phyloP scores from a whole-genome alignment of 2,888 invertebrate genomes.

The Gymnoscelis rufifasciata region DNA sequence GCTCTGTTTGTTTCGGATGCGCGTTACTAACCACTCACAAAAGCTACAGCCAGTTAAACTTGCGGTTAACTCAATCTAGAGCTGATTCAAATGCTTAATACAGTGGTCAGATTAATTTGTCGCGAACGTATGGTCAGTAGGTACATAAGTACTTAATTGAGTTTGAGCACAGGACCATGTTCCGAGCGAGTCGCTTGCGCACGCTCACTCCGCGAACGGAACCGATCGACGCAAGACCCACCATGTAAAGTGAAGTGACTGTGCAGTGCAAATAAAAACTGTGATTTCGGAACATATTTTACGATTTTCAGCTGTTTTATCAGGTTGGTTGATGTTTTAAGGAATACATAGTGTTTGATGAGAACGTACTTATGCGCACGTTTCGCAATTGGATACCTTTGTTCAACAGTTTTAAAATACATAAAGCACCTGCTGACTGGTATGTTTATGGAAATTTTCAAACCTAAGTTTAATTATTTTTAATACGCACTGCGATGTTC shows the following conservation, averaged over 20 bases:
- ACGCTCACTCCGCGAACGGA: slow-evolving; percentile 58
- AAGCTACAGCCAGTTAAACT: background rate
- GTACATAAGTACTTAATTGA: slow-evolving; percentile 26
- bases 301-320: slow-evolving; percentile 7
- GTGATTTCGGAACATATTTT: slow-evolving; percentile 26
- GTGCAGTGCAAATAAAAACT: slow-evolving; percentile 31
- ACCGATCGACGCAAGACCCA: slow-evolving; percentile 53
- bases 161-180: slow-evolving; percentile 52
- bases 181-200: slow-evolving; percentile 45
- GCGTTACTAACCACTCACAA: background rate
- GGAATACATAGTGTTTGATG: background rate
- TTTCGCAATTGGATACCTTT: slow-evolving; percentile 12
- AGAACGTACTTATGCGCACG: slow-evolving; percentile 7
- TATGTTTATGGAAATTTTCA: slow-evolving; percentile 16
- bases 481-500: no score
- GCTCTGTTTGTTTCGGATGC: background rate
- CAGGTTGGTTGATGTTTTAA: slow-evolving; percentile 49
- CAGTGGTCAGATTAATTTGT: slow-evolving; percentile 9
- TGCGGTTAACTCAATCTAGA: background rate
- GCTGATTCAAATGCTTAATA: slow-evolving; percentile 8
- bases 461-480: no score
- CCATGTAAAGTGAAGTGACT: slow-evolving; percentile 36
- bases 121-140: slow-evolving; percentile 31
- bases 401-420: slow-evolving; percentile 9
- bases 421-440: slow-evolving; percentile 2